Conservation (phyloP, 53 echinoderm and acorn worm genomes). For the Temnopleurus reevesii region DNA sequence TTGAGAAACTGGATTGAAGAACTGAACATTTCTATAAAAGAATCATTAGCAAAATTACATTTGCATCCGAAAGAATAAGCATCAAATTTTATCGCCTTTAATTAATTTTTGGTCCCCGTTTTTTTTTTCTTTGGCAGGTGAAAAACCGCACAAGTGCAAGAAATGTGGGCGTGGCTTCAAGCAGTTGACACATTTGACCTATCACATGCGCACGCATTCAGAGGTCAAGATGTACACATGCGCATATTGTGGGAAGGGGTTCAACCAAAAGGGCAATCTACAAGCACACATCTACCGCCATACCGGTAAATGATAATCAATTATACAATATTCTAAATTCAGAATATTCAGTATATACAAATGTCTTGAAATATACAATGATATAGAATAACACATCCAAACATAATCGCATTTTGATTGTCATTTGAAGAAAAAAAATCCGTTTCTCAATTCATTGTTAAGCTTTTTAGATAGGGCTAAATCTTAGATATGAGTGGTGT, state of each 20-base stretch:
- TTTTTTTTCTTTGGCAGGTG: conserved; percentile 67
- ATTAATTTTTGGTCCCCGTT: neutral
- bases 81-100: no score
- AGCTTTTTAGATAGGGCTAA: no score
- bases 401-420: no score
- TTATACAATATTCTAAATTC: neutral
- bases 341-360: neutral
- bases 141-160: conserved; percentile 99
- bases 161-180: conserved; percentile 97
- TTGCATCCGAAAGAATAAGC: no score
- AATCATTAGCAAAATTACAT: no score
- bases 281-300: conserved; percentile 99
- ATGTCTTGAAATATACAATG: no score
- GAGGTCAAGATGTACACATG: conserved; percentile 99
- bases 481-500: no score
- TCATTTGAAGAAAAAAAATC: no score
- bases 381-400: no score
- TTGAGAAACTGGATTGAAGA: neutral
- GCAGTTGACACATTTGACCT: conserved; percentile 95
- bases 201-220: conserved; percentile 98
- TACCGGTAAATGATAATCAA: conserved; percentile 91
- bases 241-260: conserved; percentile 97
- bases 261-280: conserved; percentile 99
- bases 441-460: no score
- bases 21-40: no score